Conservation (phyloP, 2,888 invertebrate species). For the Dascillus cervinus region DNA sequence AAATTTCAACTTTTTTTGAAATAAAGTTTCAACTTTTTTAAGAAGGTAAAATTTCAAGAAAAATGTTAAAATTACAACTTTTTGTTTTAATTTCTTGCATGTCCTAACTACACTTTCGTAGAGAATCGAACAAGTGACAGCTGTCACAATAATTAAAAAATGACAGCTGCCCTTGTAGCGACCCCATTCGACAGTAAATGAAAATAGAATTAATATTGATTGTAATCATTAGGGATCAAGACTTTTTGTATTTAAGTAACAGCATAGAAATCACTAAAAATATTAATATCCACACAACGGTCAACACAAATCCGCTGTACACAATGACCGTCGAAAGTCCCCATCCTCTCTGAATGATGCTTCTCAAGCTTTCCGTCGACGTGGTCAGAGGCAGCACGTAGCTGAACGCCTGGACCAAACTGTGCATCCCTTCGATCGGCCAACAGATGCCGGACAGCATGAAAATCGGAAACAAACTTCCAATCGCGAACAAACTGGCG, state of each 20-base stretch:
- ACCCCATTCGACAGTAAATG: too few species aligned
- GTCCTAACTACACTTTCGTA: too few species aligned
- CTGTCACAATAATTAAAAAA: too few species aligned
- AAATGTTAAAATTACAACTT: too few species aligned
- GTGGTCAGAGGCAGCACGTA: conserved; percentile 79
- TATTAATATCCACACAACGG: conserved; percentile 75
- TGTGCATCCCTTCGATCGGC: conserved; percentile 91
- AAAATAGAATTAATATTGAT: too few species aligned
- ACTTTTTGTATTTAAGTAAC: conserved; percentile 73
- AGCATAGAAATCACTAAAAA: conserved; percentile 74
- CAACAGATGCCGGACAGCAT: conserved; percentile 87
- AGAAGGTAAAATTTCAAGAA: too few species aligned
- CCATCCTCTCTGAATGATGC: conserved; percentile 85
- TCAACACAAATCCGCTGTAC: conserved; percentile 82
- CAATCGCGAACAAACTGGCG: conserved; percentile 78
- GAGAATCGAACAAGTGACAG: too few species aligned
- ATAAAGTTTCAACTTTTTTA: too few species aligned
- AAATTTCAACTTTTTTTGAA: too few species aligned
- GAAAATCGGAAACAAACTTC: conserved; percentile 78
- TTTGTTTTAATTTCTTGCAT: too few species aligned
- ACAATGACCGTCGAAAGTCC: conserved; percentile 70
- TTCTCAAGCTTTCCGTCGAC: conserved; percentile 82
- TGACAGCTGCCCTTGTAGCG: too few species aligned
- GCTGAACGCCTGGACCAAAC: conserved; percentile 63
- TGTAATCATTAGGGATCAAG: too few species aligned